These are phyloP conservation scores for Phainopepla nitens DNA, from an alignment of 2,113 vertebrate genomes.

Conservation along the genomic window DNA sequence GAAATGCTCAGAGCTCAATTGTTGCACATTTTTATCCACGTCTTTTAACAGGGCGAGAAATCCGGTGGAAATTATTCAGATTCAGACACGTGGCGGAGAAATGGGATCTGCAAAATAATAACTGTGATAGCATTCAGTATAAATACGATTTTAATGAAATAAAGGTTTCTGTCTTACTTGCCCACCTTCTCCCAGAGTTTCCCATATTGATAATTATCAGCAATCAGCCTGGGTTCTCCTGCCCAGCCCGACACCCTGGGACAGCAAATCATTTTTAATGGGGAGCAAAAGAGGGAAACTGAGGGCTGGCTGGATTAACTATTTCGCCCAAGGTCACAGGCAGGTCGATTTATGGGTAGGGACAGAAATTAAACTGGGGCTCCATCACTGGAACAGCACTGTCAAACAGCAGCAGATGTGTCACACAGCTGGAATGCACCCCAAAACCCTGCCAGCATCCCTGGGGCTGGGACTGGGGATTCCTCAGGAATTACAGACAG, in stretches of 20 bases:
- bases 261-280: slow-evolving; percentile 43
- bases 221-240: neutral
- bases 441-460: neutral
- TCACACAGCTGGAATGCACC: neutral
- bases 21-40: neutral
- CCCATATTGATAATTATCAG: slow-evolving; percentile 1
- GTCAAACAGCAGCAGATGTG: neutral
- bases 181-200: neutral
- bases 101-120: neutral
- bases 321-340: slow-evolving; percentile 31
- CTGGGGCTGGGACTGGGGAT: rapidly evolving
- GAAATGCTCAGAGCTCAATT: neutral
- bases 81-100: neutral
- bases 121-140: neutral
- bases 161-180: neutral
- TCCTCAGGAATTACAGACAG: neutral
- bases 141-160: neutral
- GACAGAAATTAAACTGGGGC: neutral
- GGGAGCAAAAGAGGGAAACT: slow-evolving; percentile 39
- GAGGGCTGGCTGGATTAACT: slow-evolving; percentile 35
- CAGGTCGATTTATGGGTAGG: neutral
- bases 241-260: neutral
- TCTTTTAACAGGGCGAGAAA: neutral
- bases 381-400: neutral
- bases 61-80: neutral